These are phyloP conservation scores for Hiodon tergisus DNA, from an alignment of 2,113 vertebrate species.

Conservation along the genomic window DNA sequence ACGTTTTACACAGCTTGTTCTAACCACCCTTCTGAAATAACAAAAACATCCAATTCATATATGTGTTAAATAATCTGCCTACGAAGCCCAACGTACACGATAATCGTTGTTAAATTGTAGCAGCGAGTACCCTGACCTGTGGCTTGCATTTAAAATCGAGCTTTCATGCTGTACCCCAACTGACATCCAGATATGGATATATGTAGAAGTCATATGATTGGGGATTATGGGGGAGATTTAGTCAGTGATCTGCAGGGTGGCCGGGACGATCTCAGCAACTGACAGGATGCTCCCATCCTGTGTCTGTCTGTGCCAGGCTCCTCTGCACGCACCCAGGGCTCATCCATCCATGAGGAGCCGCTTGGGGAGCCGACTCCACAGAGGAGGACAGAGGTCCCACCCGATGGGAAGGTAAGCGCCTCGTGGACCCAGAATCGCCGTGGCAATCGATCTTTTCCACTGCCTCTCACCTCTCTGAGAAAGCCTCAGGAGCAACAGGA, in stretches of 20 bases:
- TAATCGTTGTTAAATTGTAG: too few relatives aligned
- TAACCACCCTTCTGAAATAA: too few relatives aligned
- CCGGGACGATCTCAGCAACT: background rate
- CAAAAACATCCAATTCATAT: too few relatives aligned
- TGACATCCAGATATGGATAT: too few relatives aligned
- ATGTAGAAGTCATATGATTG: too few relatives aligned
- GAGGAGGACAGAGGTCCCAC: constrained; percentile 73
- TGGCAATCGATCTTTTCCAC: constrained; percentile 10
- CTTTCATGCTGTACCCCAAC: too few relatives aligned
- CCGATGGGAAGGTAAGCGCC: constrained; percentile 80
- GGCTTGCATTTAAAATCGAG: too few relatives aligned
- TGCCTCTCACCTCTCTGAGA: background rate
- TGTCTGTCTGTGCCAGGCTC: constrained; percentile 56
- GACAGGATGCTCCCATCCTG: background rate
- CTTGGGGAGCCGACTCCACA: constrained; percentile 68
- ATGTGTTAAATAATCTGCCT: too few relatives aligned
- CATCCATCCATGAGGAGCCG: constrained; percentile 59
- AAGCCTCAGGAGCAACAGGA: background rate
- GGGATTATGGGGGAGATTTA: too few relatives aligned
- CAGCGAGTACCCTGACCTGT: too few relatives aligned
- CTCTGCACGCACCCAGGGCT: constrained; percentile 54
- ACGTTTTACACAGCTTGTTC: too few relatives aligned
- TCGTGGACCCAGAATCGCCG: background rate
- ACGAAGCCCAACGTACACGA: too few relatives aligned
- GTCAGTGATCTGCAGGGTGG: background rate